phyloP scores from a whole-genome alignment of 2,113 vertebrate species.

The Cyphomyrus plagiostoma region DNA sequence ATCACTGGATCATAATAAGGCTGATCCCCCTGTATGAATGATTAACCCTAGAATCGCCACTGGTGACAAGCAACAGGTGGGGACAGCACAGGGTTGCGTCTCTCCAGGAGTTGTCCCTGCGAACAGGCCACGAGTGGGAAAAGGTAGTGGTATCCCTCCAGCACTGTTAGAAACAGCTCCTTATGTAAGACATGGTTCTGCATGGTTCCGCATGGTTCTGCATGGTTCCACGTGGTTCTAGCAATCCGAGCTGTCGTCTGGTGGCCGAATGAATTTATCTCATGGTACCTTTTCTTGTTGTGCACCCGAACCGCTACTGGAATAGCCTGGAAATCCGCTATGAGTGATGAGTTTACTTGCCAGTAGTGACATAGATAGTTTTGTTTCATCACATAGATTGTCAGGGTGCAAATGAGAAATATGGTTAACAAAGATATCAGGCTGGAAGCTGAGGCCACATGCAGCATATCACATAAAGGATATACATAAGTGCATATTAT shows the following conservation, averaged over 20 bases:
- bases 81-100: background rate
- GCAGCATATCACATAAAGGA: too few relatives aligned
- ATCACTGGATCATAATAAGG: background rate
- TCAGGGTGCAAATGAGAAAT: background rate
- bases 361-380: background rate
- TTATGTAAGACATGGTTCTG: background rate
- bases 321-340: background rate
- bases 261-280: background rate
- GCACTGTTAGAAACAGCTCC: background rate
- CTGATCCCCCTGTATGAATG: background rate
- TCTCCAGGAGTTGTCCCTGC: background rate
- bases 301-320: background rate
- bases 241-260: background rate
- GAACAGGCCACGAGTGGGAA: background rate
- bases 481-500: background rate
- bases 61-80: background rate
- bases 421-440: background rate
- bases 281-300: background rate
- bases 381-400: background rate
- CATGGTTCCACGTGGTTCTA: background rate
- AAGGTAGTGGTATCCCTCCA: background rate
- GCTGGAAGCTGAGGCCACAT: background rate
- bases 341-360: background rate
- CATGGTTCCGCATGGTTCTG: background rate
- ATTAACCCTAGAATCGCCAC: background rate